A percentile compares a stretch with the other conserved stretches of the same genome.
These are phyloP conservation scores for Pectinophora gossypiella DNA, from an alignment of 1,140 invertebrate genomes.

Conservation along the genomic window DNA sequence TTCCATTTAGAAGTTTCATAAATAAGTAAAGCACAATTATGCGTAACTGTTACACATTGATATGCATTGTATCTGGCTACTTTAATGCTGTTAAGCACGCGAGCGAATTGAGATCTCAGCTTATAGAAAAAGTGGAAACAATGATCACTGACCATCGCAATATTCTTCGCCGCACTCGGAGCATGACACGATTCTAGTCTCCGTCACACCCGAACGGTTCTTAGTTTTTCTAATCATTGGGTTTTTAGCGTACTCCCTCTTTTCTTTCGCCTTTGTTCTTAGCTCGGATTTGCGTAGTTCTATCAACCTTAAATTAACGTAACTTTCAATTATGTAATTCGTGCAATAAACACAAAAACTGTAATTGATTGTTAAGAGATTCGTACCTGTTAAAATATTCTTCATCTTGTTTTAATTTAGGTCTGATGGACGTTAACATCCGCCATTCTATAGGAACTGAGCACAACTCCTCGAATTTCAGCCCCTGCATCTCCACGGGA, in stretches of 20 bases:
- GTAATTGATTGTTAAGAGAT: neutral
- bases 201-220: conserved; percentile 86
- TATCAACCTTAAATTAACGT: conserved; percentile 79
- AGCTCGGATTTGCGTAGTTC: conserved; percentile 87
- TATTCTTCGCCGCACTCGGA: conserved; percentile 90
- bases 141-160: conserved; percentile 79
- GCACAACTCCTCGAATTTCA: conserved; percentile 87
- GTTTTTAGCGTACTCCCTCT: conserved; percentile 77
- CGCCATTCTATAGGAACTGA: conserved; percentile 93
- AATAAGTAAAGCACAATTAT: neutral
- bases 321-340: no score
- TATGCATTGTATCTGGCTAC: neutral
- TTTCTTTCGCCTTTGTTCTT: conserved; percentile 81
- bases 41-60: neutral
- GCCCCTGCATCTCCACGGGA: conserved; percentile 86
- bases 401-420: conserved; percentile 88
- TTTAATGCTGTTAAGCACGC: neutral
- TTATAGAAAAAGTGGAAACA: no score
- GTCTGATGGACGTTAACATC: conserved; percentile 91
- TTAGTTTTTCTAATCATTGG: conserved; percentile 83
- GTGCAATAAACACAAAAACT: neutral
- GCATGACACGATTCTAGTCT: conserved; percentile 84
- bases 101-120: neutral
- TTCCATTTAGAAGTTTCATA: neutral
- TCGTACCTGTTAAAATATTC: conserved; percentile 89